Conservation (phyloP, 2,113 vertebrate species). For the Myiozetetes cayanensis region DNA sequence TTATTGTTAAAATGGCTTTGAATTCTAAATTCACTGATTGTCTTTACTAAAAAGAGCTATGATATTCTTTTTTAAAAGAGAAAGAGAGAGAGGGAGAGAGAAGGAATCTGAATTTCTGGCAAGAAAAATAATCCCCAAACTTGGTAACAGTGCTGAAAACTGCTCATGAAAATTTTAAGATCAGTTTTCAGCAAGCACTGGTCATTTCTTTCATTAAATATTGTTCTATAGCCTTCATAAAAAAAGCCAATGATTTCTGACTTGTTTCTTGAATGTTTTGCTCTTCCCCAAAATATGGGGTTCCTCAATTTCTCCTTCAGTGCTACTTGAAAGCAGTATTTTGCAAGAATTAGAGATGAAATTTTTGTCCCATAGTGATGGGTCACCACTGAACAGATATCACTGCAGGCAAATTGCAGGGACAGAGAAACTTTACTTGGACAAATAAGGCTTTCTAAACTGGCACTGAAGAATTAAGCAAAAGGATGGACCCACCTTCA, state of each 20-base stretch:
- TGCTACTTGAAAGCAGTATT: neutral
- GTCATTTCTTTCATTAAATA: neutral
- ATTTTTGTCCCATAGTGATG: neutral
- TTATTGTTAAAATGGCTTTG: neutral
- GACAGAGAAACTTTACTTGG: neutral
- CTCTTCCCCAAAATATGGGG: neutral
- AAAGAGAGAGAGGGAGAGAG: neutral
- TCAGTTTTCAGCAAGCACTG: neutral
- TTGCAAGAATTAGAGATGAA: neutral
- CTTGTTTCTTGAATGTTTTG: neutral
- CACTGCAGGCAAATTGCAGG: neutral
- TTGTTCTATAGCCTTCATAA: neutral
- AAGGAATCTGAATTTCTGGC: neutral
- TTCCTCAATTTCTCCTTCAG: neutral
- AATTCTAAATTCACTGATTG: neutral
- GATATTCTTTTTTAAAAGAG: neutral
- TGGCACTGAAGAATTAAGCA: neutral
- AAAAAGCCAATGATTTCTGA: neutral
- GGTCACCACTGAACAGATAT: neutral
- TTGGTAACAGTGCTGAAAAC: neutral
- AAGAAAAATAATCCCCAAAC: neutral
- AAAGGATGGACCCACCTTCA: neutral
- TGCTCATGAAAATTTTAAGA: neutral
- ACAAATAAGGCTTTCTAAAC: neutral
- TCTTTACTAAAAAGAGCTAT: neutral